A percentile compares a stretch with the other conserved stretches of the same genome.
phyloP scores from a whole-genome alignment of 2,888 invertebrate species.

The Amphipoea lucens region DNA sequence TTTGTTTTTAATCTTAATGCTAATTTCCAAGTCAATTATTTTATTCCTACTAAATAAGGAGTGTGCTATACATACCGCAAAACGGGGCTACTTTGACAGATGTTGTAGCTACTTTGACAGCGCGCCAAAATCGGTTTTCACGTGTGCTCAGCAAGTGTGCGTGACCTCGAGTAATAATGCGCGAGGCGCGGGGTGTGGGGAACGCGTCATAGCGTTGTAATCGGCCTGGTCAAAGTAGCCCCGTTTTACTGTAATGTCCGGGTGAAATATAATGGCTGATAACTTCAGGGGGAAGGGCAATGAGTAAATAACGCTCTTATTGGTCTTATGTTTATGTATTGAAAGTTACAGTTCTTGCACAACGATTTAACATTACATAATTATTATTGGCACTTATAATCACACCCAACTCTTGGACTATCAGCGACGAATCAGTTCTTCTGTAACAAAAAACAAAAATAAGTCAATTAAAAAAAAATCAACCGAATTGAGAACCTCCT shows the following conservation, averaged over 20 bases:
- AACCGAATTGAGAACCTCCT: too few relatives aligned
- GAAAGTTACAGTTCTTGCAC: conserved; percentile 57
- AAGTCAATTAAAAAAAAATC: not conserved
- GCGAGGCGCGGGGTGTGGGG: too few relatives aligned
- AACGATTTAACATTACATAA: conserved; percentile 52
- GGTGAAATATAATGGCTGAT: too few relatives aligned
- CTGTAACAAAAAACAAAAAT: conserved; percentile 62
- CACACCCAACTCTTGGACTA: conserved; percentile 41
- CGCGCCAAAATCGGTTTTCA: too few relatives aligned
- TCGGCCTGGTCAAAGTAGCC: too few relatives aligned
- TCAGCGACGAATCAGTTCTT: conserved; percentile 54
- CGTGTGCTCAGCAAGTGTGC: too few relatives aligned
- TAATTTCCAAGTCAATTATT: not conserved
- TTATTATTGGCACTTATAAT: conserved; percentile 68
- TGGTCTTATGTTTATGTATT: conserved; percentile 50
- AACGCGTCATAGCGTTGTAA: too few relatives aligned
- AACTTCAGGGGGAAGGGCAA: not conserved
- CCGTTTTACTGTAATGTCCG: too few relatives aligned
- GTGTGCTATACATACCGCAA: not conserved
- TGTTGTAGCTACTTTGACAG: too few relatives aligned
- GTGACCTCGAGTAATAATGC: too few relatives aligned
- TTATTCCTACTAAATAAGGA: not conserved
- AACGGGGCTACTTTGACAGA: too few relatives aligned
- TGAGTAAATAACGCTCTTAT: conserved; percentile 20
- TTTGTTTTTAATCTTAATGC: not conserved